Base-by-base conservation (phyloP, 2,797 vertebrate genomes). In the Synanceia verrucosa region DNA sequence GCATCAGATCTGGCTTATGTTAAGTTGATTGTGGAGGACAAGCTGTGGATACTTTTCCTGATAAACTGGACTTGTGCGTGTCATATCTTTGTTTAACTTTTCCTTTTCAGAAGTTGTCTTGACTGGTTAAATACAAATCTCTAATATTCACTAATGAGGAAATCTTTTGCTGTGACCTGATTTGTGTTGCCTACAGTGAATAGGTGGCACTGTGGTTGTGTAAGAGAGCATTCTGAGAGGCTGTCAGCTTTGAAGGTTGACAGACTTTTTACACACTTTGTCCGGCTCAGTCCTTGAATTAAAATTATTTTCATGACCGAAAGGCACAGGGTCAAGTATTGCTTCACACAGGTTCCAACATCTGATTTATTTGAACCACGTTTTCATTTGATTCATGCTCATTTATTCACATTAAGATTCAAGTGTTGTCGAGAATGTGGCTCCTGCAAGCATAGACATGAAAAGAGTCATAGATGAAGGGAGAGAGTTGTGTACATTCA, bases 391-490 rank as follows among this genome's bases (percentile, higher is more conserved):
- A 93, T 92, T 92, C 36, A 4, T 77, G 78, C 78, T 90, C 84
- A 93, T 92, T 90, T 91, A 89, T 83, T 70, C 86, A 70, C 65
- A 90, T 91, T 89, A 87, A 67, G 72, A 91, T 90, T 91, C 86
- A 82, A 88, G 81, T 77, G 83, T 86, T 87, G 86, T 76, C 78
- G 81, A 79, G 78, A 89, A 87, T 84, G 73, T 87, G 78, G 67
- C 81, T 86, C 74, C 84, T 89, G 86, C 75, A 59, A 88, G 87
- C 80, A 50, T 23, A 68, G 80, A 94, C 91, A 88, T 94, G 85
- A 93, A 94, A 93, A 88, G 88, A 89, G 74, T 67, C 62, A 60
- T 58, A 88, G 91, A 91, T 92, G 90, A 91, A 91, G 86, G 88
- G 83, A 90, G 70, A 69, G 79, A 81, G 79, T 82, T 85, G 88